A percentile compares a stretch with the other conserved stretches of the same genome.
Evolutionary conservation across 2,888 invertebrate genomes (phyloP).

Genomic region (Glomeris marginata): DNA sequence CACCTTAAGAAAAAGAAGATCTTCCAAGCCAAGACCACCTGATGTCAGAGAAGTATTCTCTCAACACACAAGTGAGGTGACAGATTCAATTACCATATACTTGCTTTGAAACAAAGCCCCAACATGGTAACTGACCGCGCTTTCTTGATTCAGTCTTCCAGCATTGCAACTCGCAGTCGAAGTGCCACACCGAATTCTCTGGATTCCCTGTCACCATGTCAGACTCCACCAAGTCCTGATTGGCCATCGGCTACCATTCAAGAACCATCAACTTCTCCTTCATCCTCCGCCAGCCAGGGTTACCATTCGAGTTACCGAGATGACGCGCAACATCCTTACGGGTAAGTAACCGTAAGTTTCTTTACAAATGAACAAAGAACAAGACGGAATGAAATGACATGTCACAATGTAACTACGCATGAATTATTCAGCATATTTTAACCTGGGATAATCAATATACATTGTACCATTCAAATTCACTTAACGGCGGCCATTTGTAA

Average conservation of each 20-base stretch:
- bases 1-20: constrained; percentile 47
- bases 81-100: neutral
- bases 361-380: too few species aligned
- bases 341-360: too few species aligned
- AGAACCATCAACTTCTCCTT: constrained; percentile 7
- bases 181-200: constrained; percentile 79
- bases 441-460: too few species aligned
- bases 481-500: too few species aligned
- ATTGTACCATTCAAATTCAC: too few species aligned
- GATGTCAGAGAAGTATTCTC: constrained; percentile 57
- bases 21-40: constrained; percentile 41
- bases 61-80: constrained; percentile 7
- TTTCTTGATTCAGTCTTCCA: constrained; percentile 43
- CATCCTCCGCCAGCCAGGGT: constrained; percentile 11
- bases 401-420: too few species aligned
- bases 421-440: too few species aligned
- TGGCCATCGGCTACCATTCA: constrained; percentile 2
- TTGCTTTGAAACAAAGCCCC: neutral
- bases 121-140: neutral
- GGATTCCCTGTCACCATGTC: constrained; percentile 50
- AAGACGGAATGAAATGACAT: too few species aligned
- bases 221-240: constrained; percentile 27
- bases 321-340: too few species aligned
- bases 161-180: constrained; percentile 45
- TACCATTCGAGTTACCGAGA: constrained; percentile 8